Conservation (phyloP, 2,113 vertebrate genomes). For the Sciurus niger region DNA sequence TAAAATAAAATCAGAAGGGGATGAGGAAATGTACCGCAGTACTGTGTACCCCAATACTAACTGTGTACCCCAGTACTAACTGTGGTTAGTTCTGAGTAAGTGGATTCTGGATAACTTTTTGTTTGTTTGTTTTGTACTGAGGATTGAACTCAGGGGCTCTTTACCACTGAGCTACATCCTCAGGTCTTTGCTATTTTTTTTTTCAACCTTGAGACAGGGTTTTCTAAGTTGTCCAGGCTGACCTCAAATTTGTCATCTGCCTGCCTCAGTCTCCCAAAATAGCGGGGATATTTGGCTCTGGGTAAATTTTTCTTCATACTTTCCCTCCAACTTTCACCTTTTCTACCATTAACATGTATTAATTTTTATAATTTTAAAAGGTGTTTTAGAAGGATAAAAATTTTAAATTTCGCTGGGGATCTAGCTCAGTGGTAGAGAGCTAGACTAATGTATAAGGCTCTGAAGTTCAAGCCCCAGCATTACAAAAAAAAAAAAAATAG, state of each 20-base stretch:
- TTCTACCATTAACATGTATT: background rate
- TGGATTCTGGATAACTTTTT: background rate
- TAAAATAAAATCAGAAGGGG: background rate
- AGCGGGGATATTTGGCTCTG: background rate
- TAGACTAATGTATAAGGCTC: too few species aligned
- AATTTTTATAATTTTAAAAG: slow-evolving; percentile 20
- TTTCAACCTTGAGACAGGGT: too few species aligned
- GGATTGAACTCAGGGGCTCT: too few species aligned
- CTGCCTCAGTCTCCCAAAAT: too few species aligned
- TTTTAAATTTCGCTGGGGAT: background rate
- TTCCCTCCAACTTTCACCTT: background rate
- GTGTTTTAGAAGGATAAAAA: slow-evolving; percentile 3
- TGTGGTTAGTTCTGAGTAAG: background rate
- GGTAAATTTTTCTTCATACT: background rate
- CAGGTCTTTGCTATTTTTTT: too few species aligned
- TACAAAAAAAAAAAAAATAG: too few species aligned
- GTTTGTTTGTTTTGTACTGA: too few species aligned
- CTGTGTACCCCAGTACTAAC: background rate
- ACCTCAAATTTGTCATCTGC: too few species aligned
- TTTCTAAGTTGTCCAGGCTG: too few species aligned
- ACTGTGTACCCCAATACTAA: background rate
- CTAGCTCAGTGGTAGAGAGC: too few species aligned
- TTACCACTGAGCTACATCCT: too few species aligned
- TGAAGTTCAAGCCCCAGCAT: too few species aligned
- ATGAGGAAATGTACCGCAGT: background rate